Base-by-base conservation (phyloP, 2,888 invertebrate genomes). In the Leptinotarsa peninsularis region DNA sequence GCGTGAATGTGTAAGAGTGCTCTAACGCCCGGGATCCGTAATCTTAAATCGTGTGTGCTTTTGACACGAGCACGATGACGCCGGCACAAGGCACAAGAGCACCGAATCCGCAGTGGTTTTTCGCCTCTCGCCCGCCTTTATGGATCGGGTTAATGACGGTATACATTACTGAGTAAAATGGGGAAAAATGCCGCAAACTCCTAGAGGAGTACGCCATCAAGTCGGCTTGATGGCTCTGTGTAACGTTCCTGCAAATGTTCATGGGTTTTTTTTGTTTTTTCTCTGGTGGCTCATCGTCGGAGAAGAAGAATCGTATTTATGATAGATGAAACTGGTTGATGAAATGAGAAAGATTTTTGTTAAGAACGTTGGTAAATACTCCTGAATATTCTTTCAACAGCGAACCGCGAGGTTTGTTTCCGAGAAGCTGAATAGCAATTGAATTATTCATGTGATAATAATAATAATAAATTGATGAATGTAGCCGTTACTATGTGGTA, bases 11-110 rank as follows among this genome's bases (percentile, higher is more conserved):
- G 81, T 82, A 80, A 81, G 80, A 78, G 81, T 79, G 81, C 78
- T 78, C 80, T 80, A 80, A 79, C 78, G 79, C 80, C 77, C 79
- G 71, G 81, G 81, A 78, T 81, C 76, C 79, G 81, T 81, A 83
- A 83, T 83, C 83, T 83, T 83, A 83, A 83, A 83, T 83, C 82
- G 83, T 82, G 83, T 83, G 82, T 83, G 83, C 82, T 83, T 82
- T 81, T 83, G 83, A 83, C 83, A 83, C 82, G 80, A 77, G 79
- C 79, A 60, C 72, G 73, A 73, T 49, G 67, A 67, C 74, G 74
- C 73, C 73, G 71, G 49, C 50, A 72, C 68, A 63, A 67, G 67
- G 60, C 58, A 72, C 49, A 60, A 67, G 49, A 68, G 72, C 67
- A 72, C 72, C 54, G 74, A 67, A 71, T 75, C 77, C 75, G 77